phyloP scores from a whole-genome alignment of 2,888 invertebrate species.

The Diabrotica balteata region DNA sequence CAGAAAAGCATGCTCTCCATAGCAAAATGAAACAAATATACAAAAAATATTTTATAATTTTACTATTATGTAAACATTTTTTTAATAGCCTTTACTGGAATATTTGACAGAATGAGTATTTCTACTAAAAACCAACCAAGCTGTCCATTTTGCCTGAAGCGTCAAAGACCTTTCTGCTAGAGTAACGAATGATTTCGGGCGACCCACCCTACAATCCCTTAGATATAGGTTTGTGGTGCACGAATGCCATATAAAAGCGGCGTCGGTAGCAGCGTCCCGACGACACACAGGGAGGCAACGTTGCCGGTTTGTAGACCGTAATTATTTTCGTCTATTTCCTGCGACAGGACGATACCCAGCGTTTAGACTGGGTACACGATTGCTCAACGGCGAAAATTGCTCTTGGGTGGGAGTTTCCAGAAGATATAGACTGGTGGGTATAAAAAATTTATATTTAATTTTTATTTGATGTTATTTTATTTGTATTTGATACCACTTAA shows the following conservation, averaged over 20 bases:
- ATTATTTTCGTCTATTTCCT: not conserved
- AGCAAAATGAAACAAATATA: no score
- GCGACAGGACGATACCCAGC: not conserved
- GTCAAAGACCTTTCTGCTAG: not conserved
- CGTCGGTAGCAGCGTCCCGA: slow-evolving; percentile 7
- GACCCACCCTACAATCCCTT: not conserved
- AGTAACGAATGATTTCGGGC: slow-evolving; percentile 1
- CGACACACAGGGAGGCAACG: slow-evolving; percentile 1
- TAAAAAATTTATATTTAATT: no score
- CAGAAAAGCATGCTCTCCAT: no score
- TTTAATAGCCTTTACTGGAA: no score
- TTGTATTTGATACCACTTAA: no score
- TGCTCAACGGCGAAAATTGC: not conserved
- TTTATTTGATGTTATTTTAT: no score
- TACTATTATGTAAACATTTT: no score
- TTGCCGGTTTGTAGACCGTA: not conserved
- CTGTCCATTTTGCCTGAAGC: not conserved
- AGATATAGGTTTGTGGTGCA: slow-evolving; percentile 5
- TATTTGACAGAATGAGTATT: no score
- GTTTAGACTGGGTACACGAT: not conserved
- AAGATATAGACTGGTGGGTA: no score
- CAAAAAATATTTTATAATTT: no score
- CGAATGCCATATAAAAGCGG: slow-evolving; percentile 6
- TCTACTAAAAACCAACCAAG: not conserved
- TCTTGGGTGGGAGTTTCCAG: no score